phyloP scores from a whole-genome alignment of 2,888 invertebrate genomes.

The Gryllus longicercus region DNA sequence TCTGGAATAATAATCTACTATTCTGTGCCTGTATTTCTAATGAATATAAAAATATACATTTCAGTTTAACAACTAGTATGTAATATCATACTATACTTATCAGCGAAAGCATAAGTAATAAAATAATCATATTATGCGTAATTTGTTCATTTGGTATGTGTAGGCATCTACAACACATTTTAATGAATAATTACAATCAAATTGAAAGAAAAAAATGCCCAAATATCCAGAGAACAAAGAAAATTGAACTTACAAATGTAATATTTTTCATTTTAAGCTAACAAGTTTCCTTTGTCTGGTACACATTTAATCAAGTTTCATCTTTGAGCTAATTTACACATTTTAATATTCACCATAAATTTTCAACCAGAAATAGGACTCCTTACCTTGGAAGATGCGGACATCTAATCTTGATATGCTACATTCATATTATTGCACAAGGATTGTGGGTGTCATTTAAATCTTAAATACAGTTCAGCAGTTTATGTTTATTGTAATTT shows the following conservation, averaged over 20 bases:
- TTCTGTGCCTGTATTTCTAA: not conserved
- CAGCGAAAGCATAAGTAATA: not conserved
- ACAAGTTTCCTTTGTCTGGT: too few relatives aligned
- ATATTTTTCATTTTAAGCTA: not conserved
- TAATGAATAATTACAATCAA: too few relatives aligned
- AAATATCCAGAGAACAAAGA: too few relatives aligned
- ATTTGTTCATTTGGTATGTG: too few relatives aligned
- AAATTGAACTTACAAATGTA: not conserved
- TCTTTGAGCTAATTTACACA: too few relatives aligned
- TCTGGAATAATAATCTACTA: not conserved
- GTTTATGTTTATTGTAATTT: too few relatives aligned
- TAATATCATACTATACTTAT: not conserved
- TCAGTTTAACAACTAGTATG: not conserved
- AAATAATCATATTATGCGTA: too few relatives aligned
- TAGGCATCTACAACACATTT: too few relatives aligned
- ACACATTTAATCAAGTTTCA: too few relatives aligned
- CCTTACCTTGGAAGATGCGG: not conserved
- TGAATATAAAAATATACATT: conserved; percentile 17
- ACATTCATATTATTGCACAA: not conserved
- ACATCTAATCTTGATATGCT: not conserved
- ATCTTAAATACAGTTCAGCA: too few relatives aligned
- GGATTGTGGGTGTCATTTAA: not conserved
- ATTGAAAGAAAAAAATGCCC: too few relatives aligned
- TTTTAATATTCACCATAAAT: too few relatives aligned
- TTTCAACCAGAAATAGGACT: not conserved